These are phyloP conservation scores for Pipistrellus pygmaeus DNA, from an alignment of 2,797 vertebrate genomes.

Conservation along the genomic window DNA sequence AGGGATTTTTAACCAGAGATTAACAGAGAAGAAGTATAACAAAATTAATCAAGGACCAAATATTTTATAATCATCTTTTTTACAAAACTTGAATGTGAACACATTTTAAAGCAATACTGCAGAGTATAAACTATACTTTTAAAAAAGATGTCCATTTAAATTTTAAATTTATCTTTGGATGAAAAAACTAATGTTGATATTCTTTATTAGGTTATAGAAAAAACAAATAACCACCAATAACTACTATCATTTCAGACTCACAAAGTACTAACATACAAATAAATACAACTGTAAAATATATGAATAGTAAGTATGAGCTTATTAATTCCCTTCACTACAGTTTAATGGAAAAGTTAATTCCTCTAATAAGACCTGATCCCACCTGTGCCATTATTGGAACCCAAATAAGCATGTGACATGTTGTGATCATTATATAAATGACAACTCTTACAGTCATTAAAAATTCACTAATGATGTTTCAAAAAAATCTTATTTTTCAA, in stretches of 20 bases:
- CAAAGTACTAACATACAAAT: slow-evolving; percentile 37
- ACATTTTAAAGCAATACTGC: neutral
- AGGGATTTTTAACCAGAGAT: neutral
- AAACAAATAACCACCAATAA: neutral
- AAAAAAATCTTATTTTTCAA: slow-evolving; percentile 7
- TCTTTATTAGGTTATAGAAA: neutral
- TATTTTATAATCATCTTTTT: neutral
- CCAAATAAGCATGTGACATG: slow-evolving; percentile 26
- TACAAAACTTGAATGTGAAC: neutral
- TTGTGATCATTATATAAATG: slow-evolving; percentile 33
- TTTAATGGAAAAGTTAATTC: slow-evolving; percentile 64
- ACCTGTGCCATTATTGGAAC: neutral
- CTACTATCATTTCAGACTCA: slow-evolving; percentile 27
- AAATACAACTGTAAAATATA: neutral
- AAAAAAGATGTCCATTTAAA: slow-evolving; percentile 14
- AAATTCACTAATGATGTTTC: slow-evolving; percentile 32
- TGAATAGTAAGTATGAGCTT: neutral
- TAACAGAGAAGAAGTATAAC: neutral
- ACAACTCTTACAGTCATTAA: slow-evolving; percentile 49
- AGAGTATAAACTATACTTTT: neutral
- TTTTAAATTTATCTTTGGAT: neutral
- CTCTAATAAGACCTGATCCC: neutral
- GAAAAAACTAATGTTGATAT: slow-evolving; percentile 43
- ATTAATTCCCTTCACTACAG: slow-evolving; percentile 26
- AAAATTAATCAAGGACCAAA: neutral